phyloP scores from a whole-genome alignment of 2,797 vertebrate species.

The Pteropus rufus region DNA sequence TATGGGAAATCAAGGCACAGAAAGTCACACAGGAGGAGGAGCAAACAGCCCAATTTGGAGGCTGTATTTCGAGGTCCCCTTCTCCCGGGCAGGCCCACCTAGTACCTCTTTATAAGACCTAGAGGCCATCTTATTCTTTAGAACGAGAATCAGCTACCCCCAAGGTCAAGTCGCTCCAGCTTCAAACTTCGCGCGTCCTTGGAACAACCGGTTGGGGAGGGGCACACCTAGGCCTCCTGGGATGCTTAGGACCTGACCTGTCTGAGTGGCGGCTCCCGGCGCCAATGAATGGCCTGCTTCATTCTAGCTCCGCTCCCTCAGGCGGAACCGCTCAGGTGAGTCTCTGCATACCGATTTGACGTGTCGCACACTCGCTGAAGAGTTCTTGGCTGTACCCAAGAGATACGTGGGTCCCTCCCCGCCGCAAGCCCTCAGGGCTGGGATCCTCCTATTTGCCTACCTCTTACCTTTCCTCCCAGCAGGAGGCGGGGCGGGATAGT shows the following conservation, averaged over 20 bases:
- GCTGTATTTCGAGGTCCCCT: not conserved
- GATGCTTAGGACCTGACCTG: not conserved
- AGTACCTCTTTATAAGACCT: not conserved
- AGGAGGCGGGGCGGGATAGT: not conserved
- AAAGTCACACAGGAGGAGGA: not conserved
- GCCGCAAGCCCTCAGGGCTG: not conserved
- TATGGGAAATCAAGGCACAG: not conserved
- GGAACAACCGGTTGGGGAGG: not conserved
- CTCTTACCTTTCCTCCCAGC: not conserved
- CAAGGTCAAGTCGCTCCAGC: not conserved
- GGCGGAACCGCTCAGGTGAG: not conserved
- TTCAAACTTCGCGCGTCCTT: not conserved
- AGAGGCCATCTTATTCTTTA: not conserved
- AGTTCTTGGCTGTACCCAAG: not conserved
- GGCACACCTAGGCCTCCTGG: not conserved
- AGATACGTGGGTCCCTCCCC: not conserved
- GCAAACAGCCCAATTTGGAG: not conserved
- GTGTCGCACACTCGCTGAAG: rapidly evolving
- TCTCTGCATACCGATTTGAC: rapidly evolving
- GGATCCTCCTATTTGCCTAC: not conserved
- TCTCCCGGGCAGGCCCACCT: not conserved
- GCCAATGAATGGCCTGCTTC: not conserved
- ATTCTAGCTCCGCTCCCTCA: not conserved
- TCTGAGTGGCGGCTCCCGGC: not conserved
- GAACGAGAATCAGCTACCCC: not conserved